phyloP scores from a whole-genome alignment of 2,888 invertebrate species.

The Chrysolina haemoptera region DNA sequence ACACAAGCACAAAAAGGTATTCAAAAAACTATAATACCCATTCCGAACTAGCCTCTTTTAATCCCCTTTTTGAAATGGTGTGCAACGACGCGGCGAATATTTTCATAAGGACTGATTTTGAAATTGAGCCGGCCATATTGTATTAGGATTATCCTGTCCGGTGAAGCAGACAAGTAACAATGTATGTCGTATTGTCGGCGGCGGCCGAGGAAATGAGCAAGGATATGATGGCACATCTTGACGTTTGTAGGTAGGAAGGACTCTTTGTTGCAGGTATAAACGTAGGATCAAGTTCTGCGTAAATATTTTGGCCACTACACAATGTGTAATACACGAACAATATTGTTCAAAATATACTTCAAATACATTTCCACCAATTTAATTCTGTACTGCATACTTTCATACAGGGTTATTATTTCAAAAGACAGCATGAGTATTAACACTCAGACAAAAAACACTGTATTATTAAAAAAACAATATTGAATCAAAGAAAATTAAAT shows the following conservation, averaged over 20 bases:
- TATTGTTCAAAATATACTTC: too few relatives aligned
- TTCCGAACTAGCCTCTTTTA: conserved; percentile 28
- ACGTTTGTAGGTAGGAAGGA: conserved; percentile 42
- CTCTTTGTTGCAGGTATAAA: conserved; percentile 14
- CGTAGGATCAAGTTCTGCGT: background rate
- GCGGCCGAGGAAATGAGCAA: conserved; percentile 44
- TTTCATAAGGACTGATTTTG: conserved; percentile 42
- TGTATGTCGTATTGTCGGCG: conserved; percentile 36
- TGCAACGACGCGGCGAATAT: conserved; percentile 44
- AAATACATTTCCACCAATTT: too few relatives aligned
- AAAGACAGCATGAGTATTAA: too few relatives aligned
- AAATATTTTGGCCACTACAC: conserved; percentile 14
- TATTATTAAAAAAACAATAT: too few relatives aligned
- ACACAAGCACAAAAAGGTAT: conserved; percentile 34
- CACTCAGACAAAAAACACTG: too few relatives aligned
- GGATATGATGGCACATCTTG: conserved; percentile 35
- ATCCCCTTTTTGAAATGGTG: conserved; percentile 37
- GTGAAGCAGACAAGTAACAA: conserved; percentile 30
- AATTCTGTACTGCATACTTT: too few relatives aligned
- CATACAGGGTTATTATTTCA: too few relatives aligned
- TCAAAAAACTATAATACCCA: conserved; percentile 32
- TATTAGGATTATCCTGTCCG: conserved; percentile 40
- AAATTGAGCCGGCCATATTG: conserved; percentile 41
- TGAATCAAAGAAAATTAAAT: too few relatives aligned
- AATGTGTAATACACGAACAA: background rate